phyloP scores from a whole-genome alignment of 2,888 invertebrate species.

The Punctoribates punctum region DNA sequence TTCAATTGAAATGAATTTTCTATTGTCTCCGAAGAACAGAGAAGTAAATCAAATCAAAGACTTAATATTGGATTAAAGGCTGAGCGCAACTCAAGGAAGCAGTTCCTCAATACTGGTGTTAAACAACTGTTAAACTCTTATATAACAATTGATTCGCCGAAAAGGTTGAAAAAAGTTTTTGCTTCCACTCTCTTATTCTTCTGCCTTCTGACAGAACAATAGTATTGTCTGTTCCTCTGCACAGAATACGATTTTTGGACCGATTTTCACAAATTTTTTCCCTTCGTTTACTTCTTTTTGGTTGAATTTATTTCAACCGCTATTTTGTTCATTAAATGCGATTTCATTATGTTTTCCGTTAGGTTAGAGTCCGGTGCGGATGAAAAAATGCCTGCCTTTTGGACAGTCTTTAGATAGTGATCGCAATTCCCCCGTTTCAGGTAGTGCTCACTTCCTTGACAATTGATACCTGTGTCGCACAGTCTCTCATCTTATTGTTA shows the following conservation, averaged over 20 bases:
- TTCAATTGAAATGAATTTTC: too few species aligned
- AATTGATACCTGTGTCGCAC: background rate
- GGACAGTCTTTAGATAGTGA: background rate
- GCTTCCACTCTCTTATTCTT: background rate
- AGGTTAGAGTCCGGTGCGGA: too few species aligned
- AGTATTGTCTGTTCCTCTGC: background rate
- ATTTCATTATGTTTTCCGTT: background rate
- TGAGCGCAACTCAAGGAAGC: too few species aligned
- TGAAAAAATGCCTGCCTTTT: background rate
- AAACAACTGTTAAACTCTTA: background rate
- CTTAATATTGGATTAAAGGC: too few species aligned
- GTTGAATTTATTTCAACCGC: background rate
- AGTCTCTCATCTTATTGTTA: background rate
- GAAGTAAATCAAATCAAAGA: too few species aligned
- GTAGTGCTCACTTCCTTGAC: background rate
- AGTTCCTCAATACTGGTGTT: background rate
- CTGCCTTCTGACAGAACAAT: background rate
- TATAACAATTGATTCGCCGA: conserved; percentile 17
- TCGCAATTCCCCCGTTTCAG: background rate
- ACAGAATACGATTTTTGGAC: background rate
- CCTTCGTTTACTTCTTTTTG: too few species aligned
- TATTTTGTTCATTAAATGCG: background rate
- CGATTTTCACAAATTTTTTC: conserved; percentile 1
- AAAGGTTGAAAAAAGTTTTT: background rate
- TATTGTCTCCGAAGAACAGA: too few species aligned